Evolutionary conservation across 2,113 vertebrate genomes (phyloP), one percentile per base, ranked within the genome.

Genomic region (Gobio gobio): DNA sequence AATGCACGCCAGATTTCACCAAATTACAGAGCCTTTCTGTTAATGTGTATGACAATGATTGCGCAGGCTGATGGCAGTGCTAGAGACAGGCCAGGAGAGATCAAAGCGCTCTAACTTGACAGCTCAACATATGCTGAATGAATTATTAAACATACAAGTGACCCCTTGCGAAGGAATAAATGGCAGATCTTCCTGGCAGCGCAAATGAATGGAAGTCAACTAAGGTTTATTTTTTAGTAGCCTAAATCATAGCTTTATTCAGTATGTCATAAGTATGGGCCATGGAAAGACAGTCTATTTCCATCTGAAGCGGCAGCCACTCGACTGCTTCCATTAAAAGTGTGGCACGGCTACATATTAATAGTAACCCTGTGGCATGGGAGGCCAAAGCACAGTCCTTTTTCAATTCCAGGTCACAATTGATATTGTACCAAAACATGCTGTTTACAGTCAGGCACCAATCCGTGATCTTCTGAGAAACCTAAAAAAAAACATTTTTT

Each of bases 81-180:
- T 2, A 88, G 87, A 93, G 92, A 93, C 92, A 91, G 90, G 88
- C 90, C 83, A 79, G 86, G 86, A 90, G 86, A 93, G 93, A 95
- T 94, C 93, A 95, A 94, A 94, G 93, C 58, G 5, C 85, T 87
- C 83, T 83, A 83, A 88, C 90, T 29, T 92, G 94, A 94, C 93
- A 92, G 92, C 91, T 93, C 89, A 91, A 94, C 94, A 94, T 93
- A 93, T 94, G 94, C 92, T 83, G 87, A 78, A 94, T 95, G 84
- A 94, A 95, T 94, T 93, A 94, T 95, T 94, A 90, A 95, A 94
- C 91, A 91, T 93, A 92, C 91, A 92, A 94, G 92, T 95, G 94
- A 95, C 94, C 94, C 86, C 89, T 93, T 93, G 90, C 90, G 90
- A 93, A 87, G 91, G 91, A 92, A 92, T 93, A 93, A 92, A 93